Percentiles rank a stretch among this genome's conserved stretches.
These are phyloP conservation scores for Lagocephalus sceleratus DNA, from an alignment of 2,797 vertebrate genomes.

Conservation along the genomic window DNA sequence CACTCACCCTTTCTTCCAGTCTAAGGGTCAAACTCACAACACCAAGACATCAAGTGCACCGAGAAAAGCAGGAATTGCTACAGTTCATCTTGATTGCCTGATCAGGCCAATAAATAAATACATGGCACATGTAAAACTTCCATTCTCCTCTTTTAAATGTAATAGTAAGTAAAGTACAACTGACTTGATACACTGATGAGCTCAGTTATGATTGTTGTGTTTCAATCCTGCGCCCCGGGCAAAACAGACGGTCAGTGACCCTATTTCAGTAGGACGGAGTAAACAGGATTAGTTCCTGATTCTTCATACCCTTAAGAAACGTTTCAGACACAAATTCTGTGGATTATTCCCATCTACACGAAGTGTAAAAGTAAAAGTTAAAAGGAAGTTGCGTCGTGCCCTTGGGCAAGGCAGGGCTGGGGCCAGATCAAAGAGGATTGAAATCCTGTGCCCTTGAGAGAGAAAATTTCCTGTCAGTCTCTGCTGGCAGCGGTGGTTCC, in stretches of 20 bases:
- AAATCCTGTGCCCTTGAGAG: constrained; percentile 45
- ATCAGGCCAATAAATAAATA: no score
- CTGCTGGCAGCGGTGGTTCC: constrained; percentile 43
- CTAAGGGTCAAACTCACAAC: no score
- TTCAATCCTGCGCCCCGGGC: constrained; percentile 10
- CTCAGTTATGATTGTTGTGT: background rate
- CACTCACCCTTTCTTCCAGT: no score
- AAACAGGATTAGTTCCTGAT: constrained; percentile 21
- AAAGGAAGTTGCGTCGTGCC: constrained; percentile 22
- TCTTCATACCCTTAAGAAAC: constrained; percentile 5
- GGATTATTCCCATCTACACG: constrained; percentile 10
- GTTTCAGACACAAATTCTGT: background rate
- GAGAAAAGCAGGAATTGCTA: no score
- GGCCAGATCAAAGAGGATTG: constrained; percentile 30
- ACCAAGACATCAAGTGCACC: no score
- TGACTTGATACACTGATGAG: no score
- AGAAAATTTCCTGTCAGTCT: constrained; percentile 37
- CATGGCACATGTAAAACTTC: no score
- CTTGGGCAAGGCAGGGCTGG: constrained; percentile 35
- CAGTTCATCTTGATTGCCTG: no score
- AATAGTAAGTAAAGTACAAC: no score
- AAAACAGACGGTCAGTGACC: constrained; percentile 13
- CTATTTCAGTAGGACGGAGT: constrained; percentile 13
- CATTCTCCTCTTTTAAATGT: no score
- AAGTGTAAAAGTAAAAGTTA: constrained; percentile 19